Percentiles rank a stretch among this genome's conserved stretches.
These are phyloP conservation scores for Lampris incognitus DNA, from an alignment of 2,113 vertebrate species.

Conservation along the genomic window DNA sequence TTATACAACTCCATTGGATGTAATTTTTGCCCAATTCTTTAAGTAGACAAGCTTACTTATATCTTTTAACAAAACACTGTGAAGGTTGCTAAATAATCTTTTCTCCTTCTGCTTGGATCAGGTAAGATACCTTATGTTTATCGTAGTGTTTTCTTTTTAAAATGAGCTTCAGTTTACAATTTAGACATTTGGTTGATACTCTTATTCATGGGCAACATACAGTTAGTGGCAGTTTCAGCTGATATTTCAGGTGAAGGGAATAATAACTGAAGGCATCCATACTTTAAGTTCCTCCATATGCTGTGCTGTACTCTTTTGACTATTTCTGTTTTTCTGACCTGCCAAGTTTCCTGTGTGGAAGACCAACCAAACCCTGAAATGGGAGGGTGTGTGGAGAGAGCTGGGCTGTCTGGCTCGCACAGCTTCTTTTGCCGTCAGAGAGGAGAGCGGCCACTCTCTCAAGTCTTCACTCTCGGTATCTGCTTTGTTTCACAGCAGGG, in stretches of 20 bases:
- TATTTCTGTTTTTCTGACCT: not conserved
- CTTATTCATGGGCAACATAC: no score
- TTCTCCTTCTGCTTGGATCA: not conserved
- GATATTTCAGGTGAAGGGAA: no score
- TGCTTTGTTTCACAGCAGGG: not conserved
- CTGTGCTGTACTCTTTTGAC: not conserved
- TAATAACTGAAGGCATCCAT: not conserved
- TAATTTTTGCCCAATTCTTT: no score
- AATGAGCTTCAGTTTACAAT: no score
- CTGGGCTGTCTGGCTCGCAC: slow-evolving; percentile 92
- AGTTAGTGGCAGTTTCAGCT: no score
- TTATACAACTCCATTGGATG: no score
- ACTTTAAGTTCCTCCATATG: not conserved
- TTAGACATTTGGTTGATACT: no score
- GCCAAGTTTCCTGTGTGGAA: slow-evolving; percentile 93
- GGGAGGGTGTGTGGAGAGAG: slow-evolving; percentile 97
- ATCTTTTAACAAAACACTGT: no score
- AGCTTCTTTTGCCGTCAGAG: slow-evolving; percentile 92
- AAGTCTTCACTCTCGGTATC: slow-evolving; percentile 95
- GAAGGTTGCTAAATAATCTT: not conserved
- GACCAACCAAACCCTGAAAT: slow-evolving; percentile 93
- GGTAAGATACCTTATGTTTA: not conserved
- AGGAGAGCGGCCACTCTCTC: slow-evolving; percentile 95
- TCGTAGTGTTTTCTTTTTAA: no score
- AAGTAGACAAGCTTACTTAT: no score